phyloP scores from a whole-genome alignment of 2,797 vertebrate genomes.

The Enteromius afrohamiltoni region DNA sequence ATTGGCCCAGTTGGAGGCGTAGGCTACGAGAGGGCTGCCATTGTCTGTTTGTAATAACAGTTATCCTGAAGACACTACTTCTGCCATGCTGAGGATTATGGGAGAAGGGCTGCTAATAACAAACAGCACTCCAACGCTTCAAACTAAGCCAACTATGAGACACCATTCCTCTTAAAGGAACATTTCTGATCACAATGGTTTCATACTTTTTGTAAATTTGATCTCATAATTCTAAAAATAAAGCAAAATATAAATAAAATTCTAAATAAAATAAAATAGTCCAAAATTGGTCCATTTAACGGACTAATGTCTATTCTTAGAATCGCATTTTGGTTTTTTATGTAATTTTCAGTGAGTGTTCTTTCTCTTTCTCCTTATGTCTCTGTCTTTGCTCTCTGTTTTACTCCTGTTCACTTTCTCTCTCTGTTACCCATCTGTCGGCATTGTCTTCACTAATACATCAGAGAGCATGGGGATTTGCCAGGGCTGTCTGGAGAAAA shows the following conservation, averaged over 20 bases:
- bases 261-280: not conserved
- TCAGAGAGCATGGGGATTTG: slow-evolving; percentile 36
- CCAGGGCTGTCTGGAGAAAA: slow-evolving; percentile 46
- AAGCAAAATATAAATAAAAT: too few species aligned
- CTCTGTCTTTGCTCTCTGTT: slow-evolving; percentile 11
- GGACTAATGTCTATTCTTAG: not conserved
- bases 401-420: slow-evolving; percentile 9
- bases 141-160: slow-evolving; percentile 31
- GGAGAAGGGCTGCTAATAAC: slow-evolving; percentile 45
- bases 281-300: not conserved
- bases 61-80: slow-evolving; percentile 52
- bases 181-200: not conserved
- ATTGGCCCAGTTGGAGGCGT: slow-evolving; percentile 61
- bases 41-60: slow-evolving; percentile 60
- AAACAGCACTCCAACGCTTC: slow-evolving; percentile 40
- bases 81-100: slow-evolving; percentile 43
- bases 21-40: slow-evolving; percentile 42
- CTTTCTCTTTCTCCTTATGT: slow-evolving; percentile 3
- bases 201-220: not conserved
- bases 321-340: not conserved
- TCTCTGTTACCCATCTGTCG: slow-evolving; percentile 43
- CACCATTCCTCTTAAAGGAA: slow-evolving; percentile 10
- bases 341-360: not conserved
- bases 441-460: slow-evolving; percentile 51
- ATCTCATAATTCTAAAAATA: not conserved